Conservation (phyloP, 1,140 invertebrate species). For the Grapholita molesta region DNA sequence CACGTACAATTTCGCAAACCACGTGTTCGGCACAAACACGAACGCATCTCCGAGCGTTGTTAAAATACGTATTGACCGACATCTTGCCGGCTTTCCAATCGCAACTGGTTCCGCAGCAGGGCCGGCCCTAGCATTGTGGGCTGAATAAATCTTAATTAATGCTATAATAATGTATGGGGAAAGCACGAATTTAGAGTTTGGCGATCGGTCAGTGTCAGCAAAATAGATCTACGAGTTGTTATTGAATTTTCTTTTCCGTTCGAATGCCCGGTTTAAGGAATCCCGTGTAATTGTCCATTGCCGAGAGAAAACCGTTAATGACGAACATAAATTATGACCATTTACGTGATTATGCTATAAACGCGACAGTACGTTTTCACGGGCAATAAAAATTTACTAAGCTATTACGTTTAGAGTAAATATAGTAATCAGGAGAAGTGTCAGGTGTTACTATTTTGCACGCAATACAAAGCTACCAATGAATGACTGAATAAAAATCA, state of each 20-base stretch:
- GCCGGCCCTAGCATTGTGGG: constrained; percentile 15
- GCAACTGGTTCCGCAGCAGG: neutral
- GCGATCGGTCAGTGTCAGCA: neutral
- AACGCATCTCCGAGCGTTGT: constrained; percentile 6
- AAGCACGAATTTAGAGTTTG: neutral
- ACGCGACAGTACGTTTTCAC: too few species aligned
- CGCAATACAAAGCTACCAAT: too few species aligned
- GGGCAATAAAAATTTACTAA: too few species aligned
- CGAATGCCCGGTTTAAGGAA: neutral
- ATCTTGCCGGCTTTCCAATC: constrained; percentile 10
- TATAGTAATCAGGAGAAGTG: too few species aligned
- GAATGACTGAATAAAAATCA: too few species aligned
- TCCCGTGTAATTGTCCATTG: neutral
- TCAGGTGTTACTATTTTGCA: too few species aligned
- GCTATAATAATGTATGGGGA: constrained; percentile 6
- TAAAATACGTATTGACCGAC: constrained; percentile 11
- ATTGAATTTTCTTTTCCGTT: neutral
- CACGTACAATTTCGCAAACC: neutral
- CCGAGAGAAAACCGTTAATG: too few species aligned
- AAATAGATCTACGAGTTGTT: neutral
- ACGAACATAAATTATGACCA: too few species aligned
- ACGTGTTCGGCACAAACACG: neutral
- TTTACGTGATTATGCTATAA: too few species aligned
- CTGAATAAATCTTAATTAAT: constrained; percentile 11
- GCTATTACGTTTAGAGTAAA: too few species aligned